A percentile compares a stretch with the other conserved stretches of the same genome.
These are phyloP conservation scores for Aeoliscus strigatus DNA, from an alignment of 2,797 vertebrate genomes.

Conservation along the genomic window DNA sequence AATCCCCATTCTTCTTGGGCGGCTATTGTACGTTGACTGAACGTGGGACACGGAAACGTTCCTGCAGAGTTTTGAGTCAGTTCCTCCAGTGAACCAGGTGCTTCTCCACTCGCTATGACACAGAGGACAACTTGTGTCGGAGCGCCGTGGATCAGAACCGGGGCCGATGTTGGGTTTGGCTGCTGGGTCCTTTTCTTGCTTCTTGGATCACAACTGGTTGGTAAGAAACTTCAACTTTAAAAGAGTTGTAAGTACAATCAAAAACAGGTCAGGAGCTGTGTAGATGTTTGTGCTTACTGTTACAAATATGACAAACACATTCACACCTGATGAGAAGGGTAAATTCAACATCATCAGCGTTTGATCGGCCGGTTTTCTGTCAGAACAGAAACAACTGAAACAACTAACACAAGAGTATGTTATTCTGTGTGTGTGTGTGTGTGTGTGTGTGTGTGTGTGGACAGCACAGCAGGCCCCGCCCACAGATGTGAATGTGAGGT, in stretches of 20 bases:
- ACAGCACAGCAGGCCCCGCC: too few relatives aligned
- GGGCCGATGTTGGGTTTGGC: conserved; percentile 3
- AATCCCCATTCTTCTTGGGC: conserved; percentile 14
- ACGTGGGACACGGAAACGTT: conserved; percentile 14
- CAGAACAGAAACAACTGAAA: too few relatives aligned
- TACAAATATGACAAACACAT: background rate
- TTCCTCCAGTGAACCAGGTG: background rate
- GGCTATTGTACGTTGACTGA: conserved; percentile 17
- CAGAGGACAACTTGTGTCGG: background rate
- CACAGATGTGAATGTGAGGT: too few relatives aligned
- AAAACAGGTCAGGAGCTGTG: too few relatives aligned
- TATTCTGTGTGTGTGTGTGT: too few relatives aligned
- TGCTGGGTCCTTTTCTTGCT: conserved; percentile 22
- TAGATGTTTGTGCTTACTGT: background rate
- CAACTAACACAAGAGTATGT: too few relatives aligned
- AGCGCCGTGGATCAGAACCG: background rate
- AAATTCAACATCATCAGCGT: too few relatives aligned
- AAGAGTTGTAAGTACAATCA: background rate
- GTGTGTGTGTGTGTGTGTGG: too few relatives aligned
- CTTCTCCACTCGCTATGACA: conserved; percentile 22
- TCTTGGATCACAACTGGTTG: conserved; percentile 8
- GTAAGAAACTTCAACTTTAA: conserved; percentile 28
- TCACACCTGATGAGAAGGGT: background rate
- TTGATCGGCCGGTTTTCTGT: too few relatives aligned
- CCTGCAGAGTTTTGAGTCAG: conserved; percentile 1